Conservation (phyloP, 1,140 invertebrate genomes). For the Neodiprion pinetum region DNA sequence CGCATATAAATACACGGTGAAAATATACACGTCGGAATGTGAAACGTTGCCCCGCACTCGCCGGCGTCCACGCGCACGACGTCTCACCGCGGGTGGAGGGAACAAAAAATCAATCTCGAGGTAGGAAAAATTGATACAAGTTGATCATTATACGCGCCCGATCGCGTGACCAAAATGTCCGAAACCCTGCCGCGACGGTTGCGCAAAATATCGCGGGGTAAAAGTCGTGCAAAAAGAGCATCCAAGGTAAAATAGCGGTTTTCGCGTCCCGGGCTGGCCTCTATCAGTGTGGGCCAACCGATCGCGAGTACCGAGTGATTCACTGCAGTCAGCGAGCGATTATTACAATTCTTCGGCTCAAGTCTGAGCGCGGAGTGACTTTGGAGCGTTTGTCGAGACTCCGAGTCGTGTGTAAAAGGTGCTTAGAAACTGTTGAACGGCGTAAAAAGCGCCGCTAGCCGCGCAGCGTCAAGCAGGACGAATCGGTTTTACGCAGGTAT, state of each 20-base stretch:
- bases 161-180: too few relatives aligned
- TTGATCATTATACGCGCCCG: too few relatives aligned
- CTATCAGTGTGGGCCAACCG: too few relatives aligned
- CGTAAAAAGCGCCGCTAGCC: neutral
- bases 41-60: constrained; percentile 26
- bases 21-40: constrained; percentile 39
- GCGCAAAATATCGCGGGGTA: neutral
- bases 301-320: neutral
- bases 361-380: too few relatives aligned
- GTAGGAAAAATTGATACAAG: too few relatives aligned
- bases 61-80: too few relatives aligned
- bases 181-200: neutral
- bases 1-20: constrained; percentile 37
- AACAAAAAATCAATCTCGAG: too few relatives aligned
- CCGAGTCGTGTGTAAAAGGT: neutral
- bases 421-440: neutral
- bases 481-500: neutral
- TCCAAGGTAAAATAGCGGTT: neutral
- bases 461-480: neutral
- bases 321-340: neutral
- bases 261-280: neutral
- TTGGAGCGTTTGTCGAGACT: neutral
- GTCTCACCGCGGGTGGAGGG: too few relatives aligned
- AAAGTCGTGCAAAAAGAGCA: neutral
- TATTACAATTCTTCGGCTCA: too few relatives aligned